Evolutionary conservation across 2,888 invertebrate species (phyloP).

Genomic region (Drosophila prostipennis): DNA sequence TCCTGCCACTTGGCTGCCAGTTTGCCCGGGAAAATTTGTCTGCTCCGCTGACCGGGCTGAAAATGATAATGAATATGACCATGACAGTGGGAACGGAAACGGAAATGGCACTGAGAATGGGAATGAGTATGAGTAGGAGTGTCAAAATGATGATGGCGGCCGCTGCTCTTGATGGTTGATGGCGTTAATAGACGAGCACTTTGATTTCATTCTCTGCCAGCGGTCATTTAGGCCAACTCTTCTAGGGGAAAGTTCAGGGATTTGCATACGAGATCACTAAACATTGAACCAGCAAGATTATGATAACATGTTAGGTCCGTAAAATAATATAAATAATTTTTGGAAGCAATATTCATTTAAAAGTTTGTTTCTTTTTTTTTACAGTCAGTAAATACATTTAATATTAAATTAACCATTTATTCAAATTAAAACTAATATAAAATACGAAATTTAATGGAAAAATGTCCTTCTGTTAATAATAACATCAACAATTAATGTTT

Average conservation of each 20-base stretch:
- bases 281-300: not conserved
- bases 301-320: too few relatives aligned
- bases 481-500: too few relatives aligned
- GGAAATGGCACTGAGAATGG: not conserved
- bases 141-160: conserved; percentile 8
- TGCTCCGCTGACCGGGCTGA: conserved; percentile 30
- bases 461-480: too few relatives aligned
- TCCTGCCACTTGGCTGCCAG: conserved; percentile 32
- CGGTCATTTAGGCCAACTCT: conserved; percentile 1
- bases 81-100: conserved; percentile 12
- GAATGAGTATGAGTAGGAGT: not conserved
- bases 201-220: conserved; percentile 2
- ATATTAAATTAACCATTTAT: too few relatives aligned
- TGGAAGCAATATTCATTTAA: too few relatives aligned
- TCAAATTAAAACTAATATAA: too few relatives aligned
- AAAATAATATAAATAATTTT: too few relatives aligned
- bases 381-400: too few relatives aligned
- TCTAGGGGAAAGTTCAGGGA: not conserved
- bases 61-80: conserved; percentile 42
- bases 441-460: too few relatives aligned
- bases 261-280: not conserved
- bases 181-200: conserved; percentile 9
- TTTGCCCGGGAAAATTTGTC: conserved; percentile 31
- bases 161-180: conserved; percentile 16
- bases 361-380: too few relatives aligned